These are phyloP conservation scores for Ascidia mentula DNA, from an alignment of 23 tunicate genomes.

Conservation along the genomic window DNA sequence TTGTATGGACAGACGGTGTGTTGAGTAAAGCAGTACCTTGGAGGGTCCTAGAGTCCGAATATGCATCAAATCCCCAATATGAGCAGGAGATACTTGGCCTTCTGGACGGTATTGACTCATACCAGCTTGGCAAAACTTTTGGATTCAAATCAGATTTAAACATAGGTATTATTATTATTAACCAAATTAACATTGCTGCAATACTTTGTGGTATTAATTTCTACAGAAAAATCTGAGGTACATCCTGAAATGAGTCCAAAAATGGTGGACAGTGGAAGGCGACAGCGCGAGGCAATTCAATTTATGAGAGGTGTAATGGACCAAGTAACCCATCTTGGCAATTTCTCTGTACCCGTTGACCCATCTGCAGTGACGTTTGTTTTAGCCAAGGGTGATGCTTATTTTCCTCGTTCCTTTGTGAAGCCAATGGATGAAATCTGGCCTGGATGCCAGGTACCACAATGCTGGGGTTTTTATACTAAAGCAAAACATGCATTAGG, in stretches of 20 bases:
- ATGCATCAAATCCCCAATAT: conserved; percentile 38
- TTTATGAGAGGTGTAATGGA: conserved; percentile 93
- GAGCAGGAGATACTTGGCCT: conserved; percentile 53
- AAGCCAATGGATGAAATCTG: conserved; percentile 68
- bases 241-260: background rate
- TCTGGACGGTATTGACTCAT: conserved; percentile 45
- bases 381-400: conserved; percentile 80
- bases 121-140: conserved; percentile 44
- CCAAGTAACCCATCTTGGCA: conserved; percentile 81
- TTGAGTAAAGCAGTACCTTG: conserved; percentile 79
- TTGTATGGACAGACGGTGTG: conserved; percentile 94
- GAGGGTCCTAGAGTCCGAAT: conserved; percentile 68
- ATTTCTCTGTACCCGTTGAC: conserved; percentile 68
- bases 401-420: conserved; percentile 56
- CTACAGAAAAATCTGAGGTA: background rate
- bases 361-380: conserved; percentile 74
- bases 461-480: background rate
- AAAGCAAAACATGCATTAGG: no score
- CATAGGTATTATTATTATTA: background rate
- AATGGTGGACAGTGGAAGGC: conserved; percentile 13
- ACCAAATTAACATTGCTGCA: no score
- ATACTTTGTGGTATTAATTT: no score
- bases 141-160: background rate
- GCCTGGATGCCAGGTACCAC: conserved; percentile 98
- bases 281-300: conserved; percentile 53